Evolutionary conservation across 2,113 vertebrate species (phyloP).

Genomic region (Canis aureus): DNA sequence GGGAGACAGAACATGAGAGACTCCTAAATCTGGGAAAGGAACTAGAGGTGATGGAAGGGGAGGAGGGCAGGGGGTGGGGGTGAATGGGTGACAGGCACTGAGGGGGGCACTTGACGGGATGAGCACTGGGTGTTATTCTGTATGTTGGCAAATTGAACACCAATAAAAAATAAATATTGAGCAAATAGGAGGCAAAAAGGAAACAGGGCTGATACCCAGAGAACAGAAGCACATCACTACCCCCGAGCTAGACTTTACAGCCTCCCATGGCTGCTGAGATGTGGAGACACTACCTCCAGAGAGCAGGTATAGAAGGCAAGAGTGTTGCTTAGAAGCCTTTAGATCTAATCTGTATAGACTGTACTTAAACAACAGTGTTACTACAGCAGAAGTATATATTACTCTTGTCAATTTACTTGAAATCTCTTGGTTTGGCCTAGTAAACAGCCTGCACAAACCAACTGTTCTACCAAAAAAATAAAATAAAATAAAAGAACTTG

Average conservation of each 20-base stretch:
- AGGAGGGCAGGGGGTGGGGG: no score
- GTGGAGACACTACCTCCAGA: not conserved
- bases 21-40: no score
- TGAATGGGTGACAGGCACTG: no score
- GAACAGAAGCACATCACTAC: accelerated
- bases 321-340: not conserved
- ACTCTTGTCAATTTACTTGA: not conserved
- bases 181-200: not conserved
- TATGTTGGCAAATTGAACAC: no score
- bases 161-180: not conserved
- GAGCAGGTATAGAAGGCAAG: not conserved
- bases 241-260: not conserved
- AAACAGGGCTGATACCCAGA: not conserved
- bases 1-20: no score
- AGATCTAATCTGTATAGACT: no score
- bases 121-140: no score
- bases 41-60: no score
- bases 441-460: not conserved
- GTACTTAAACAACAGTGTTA: not conserved
- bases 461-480: not conserved
- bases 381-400: not conserved
- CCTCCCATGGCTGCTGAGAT: not conserved
- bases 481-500: not conserved
- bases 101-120: no score
- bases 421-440: not conserved